Percentiles rank a stretch among this genome's conserved stretches.
Evolutionary conservation across 2,113 vertebrate species (phyloP).

Genomic region (Heloderma charlesbogerti): DNA sequence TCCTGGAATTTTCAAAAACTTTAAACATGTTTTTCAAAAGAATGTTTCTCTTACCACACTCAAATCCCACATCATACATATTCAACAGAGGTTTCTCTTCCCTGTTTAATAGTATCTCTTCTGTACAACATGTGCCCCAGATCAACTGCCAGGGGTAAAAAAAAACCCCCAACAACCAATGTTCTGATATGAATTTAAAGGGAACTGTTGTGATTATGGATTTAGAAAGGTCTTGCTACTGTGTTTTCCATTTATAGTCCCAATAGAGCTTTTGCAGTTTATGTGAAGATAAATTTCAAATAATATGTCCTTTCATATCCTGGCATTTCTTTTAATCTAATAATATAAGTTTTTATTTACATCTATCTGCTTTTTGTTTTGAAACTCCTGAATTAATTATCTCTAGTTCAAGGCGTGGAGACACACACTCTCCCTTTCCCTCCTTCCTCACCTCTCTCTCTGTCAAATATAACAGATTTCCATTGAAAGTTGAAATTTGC

Average conservation of each 20-base stretch:
- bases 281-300: conserved; percentile 24
- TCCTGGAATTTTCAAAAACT: conserved; percentile 39
- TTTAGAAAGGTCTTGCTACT: conserved; percentile 30
- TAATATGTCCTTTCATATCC: conserved; percentile 26
- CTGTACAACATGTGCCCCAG: conserved; percentile 16
- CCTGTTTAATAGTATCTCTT: conserved; percentile 26
- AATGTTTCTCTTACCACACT: conserved; percentile 31
- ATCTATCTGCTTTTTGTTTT: conserved; percentile 40
- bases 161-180: conserved; percentile 17
- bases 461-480: conserved; percentile 14
- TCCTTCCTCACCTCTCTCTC: background rate
- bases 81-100: conserved; percentile 44
- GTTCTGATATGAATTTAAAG: conserved; percentile 31
- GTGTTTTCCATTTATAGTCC: conserved; percentile 38
- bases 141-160: conserved; percentile 23
- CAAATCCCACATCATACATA: conserved; percentile 55
- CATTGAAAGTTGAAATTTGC: conserved; percentile 55
- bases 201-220: conserved; percentile 26
- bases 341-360: conserved; percentile 37
- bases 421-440: background rate
- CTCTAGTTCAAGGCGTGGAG: conserved; percentile 11
- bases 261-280: conserved; percentile 27
- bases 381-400: conserved; percentile 51
- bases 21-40: background rate
- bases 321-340: conserved; percentile 29